Percentiles rank a stretch among this genome's conserved stretches.
Conservation (phyloP, 2,113 vertebrate genomes). For the Sisor rabdophorus region DNA sequence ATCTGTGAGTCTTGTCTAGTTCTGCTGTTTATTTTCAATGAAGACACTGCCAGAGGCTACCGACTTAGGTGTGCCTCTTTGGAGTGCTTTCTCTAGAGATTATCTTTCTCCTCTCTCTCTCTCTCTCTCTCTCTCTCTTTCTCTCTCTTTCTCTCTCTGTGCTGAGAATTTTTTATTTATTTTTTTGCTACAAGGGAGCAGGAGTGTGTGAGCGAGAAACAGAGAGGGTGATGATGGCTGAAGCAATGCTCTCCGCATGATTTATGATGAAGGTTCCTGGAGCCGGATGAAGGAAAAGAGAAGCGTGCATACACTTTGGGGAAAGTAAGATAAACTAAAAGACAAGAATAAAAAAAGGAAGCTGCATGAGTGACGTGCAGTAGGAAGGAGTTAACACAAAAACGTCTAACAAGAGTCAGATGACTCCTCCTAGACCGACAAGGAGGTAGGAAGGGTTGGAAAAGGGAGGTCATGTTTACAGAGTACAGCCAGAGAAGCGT, state of each 20-base stretch:
- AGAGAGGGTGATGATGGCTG: conserved; percentile 42
- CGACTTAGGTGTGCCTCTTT: conserved; percentile 25
- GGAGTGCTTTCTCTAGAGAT: background rate
- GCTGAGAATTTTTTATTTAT: background rate
- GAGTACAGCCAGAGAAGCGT: conserved; percentile 39
- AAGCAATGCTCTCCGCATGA: conserved; percentile 70
- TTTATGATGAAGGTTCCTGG: conserved; percentile 69
- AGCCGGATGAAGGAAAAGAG: conserved; percentile 74
- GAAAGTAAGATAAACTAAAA: conserved; percentile 54
- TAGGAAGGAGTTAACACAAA: background rate
- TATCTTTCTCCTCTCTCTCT: background rate
- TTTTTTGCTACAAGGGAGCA: background rate
- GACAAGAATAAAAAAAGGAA: background rate
- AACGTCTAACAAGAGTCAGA: conserved; percentile 63
- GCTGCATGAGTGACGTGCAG: background rate
- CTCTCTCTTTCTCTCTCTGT: background rate
- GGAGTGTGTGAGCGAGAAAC: conserved; percentile 38
- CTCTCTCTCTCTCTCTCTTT: background rate
- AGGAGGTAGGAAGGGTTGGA: conserved; percentile 26
- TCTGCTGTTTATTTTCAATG: conserved; percentile 38
- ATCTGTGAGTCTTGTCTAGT: conserved; percentile 30
- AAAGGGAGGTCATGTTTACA: conserved; percentile 47
- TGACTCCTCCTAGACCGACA: conserved; percentile 43
- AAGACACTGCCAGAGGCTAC: conserved; percentile 29
- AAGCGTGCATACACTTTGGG: conserved; percentile 57